phyloP scores from a whole-genome alignment of 2,797 vertebrate genomes.

The Enteromius afrohamiltoni region DNA sequence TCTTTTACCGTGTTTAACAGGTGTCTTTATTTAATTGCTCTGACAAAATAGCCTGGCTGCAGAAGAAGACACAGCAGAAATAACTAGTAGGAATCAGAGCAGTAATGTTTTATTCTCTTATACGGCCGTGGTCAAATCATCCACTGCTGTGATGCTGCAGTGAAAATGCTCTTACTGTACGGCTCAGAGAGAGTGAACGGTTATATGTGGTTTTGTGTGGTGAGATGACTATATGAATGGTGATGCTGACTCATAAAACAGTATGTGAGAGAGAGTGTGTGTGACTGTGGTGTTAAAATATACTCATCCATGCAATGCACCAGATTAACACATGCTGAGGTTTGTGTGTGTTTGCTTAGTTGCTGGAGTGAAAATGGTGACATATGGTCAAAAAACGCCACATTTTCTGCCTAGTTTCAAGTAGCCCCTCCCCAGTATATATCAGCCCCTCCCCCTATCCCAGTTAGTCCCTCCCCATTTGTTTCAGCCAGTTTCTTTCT shows the following conservation, averaged over 20 bases:
- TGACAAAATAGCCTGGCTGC: neutral
- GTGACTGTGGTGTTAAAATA: slow-evolving; percentile 42
- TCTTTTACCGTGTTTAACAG: neutral
- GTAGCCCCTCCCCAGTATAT: neutral
- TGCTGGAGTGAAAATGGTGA: slow-evolving; percentile 31
- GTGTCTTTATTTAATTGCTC: neutral
- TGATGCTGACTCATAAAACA: slow-evolving; percentile 50
- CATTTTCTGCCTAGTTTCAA: neutral
- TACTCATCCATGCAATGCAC: slow-evolving; percentile 32
- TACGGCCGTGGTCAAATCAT: slow-evolving; percentile 8
- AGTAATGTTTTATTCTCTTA: neutral
- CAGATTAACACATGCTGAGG: slow-evolving; percentile 18
- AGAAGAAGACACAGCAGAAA: neutral
- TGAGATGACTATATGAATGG: slow-evolving; percentile 40
- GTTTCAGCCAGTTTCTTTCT: neutral
- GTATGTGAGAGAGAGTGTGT: slow-evolving; percentile 30
- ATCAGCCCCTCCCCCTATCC: neutral
- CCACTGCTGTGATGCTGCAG: slow-evolving; percentile 1
- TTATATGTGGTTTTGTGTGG: slow-evolving; percentile 34
- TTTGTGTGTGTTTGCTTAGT: slow-evolving; percentile 12
- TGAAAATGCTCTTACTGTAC: slow-evolving; percentile 25
- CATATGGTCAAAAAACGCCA: slow-evolving; percentile 10
- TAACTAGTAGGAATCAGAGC: neutral
- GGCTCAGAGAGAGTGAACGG: slow-evolving; percentile 5
- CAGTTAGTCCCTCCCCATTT: neutral